phyloP scores from a whole-genome alignment of 2,113 vertebrate genomes.

The Vidua macroura region DNA sequence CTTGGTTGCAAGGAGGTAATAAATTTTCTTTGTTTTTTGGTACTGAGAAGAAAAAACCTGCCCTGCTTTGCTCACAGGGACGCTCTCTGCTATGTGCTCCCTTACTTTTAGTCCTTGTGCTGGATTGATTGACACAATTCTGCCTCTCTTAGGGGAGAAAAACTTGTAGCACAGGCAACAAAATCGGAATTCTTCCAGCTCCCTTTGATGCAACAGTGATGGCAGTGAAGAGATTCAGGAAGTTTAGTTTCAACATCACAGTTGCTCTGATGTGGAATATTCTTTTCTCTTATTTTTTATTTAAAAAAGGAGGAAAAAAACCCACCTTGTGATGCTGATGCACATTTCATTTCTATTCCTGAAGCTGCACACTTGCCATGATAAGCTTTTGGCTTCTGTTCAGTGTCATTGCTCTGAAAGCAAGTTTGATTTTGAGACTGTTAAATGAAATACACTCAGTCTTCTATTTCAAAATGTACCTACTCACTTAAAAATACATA shows the following conservation, averaged over 20 bases:
- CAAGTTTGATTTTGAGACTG: background rate
- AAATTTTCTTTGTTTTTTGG: background rate
- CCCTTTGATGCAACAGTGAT: background rate
- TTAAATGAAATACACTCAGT: background rate
- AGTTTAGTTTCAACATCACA: slow-evolving; percentile 17
- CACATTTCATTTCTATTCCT: background rate
- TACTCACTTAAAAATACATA: background rate
- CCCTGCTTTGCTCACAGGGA: background rate
- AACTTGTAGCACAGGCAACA: background rate
- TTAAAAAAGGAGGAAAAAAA: background rate
- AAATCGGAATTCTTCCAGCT: background rate
- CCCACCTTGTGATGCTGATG: background rate
- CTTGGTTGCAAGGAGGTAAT: background rate
- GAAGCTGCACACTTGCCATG: background rate
- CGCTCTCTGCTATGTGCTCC: background rate
- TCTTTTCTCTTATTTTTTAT: background rate
- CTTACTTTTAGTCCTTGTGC: background rate
- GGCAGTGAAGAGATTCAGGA: background rate
- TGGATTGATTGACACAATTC: background rate
- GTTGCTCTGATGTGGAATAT: background rate
- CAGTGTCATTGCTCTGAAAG: background rate
- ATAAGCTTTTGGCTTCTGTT: background rate
- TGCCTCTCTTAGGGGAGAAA: background rate
- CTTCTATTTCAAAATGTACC: background rate
- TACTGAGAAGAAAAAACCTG: background rate